Percentiles rank a stretch among this genome's conserved stretches.
phyloP scores from a whole-genome alignment of 2,888 invertebrate genomes.

The Ischnus inquisitorius region DNA sequence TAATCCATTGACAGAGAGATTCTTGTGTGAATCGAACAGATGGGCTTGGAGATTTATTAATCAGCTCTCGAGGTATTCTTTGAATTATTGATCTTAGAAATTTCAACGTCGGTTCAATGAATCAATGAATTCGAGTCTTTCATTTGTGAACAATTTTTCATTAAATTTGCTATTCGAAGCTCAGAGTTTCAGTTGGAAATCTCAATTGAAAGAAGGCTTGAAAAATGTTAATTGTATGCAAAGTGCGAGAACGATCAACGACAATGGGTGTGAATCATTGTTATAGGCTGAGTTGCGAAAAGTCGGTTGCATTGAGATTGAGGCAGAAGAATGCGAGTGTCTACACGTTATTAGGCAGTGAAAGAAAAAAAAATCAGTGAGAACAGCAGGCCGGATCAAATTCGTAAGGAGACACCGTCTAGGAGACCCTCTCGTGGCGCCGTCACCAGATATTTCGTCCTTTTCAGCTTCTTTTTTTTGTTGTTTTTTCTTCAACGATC shows the following conservation, averaged over 20 bases:
- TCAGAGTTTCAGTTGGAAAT: too few species aligned
- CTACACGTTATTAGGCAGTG: slow-evolving; percentile 52
- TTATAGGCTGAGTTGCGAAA: neutral
- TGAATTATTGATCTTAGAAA: neutral
- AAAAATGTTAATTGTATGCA: neutral
- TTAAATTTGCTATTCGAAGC: too few species aligned
- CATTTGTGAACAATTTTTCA: neutral
- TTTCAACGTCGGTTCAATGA: neutral
- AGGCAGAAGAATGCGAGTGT: slow-evolving; percentile 7
- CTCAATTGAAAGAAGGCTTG: neutral
- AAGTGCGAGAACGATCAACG: neutral
- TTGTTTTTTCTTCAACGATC: slow-evolving; percentile 30
- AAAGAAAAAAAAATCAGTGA: slow-evolving; percentile 31
- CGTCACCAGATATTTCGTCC: slow-evolving; percentile 42
- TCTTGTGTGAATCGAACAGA: neutral
- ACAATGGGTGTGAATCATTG: neutral
- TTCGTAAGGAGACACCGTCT: slow-evolving; percentile 77
- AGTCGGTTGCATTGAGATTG: neutral
- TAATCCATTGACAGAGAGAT: neutral
- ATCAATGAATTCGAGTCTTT: neutral
- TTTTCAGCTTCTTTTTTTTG: slow-evolving; percentile 27
- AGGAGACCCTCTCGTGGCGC: slow-evolving; percentile 55
- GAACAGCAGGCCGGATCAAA: slow-evolving; percentile 64
- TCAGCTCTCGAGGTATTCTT: neutral
- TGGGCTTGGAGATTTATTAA: neutral